Percentiles rank a stretch among this genome's conserved stretches.
Evolutionary conservation across 2,113 vertebrate species (phyloP).

Genomic region (Motacilla tschutschensis): DNA sequence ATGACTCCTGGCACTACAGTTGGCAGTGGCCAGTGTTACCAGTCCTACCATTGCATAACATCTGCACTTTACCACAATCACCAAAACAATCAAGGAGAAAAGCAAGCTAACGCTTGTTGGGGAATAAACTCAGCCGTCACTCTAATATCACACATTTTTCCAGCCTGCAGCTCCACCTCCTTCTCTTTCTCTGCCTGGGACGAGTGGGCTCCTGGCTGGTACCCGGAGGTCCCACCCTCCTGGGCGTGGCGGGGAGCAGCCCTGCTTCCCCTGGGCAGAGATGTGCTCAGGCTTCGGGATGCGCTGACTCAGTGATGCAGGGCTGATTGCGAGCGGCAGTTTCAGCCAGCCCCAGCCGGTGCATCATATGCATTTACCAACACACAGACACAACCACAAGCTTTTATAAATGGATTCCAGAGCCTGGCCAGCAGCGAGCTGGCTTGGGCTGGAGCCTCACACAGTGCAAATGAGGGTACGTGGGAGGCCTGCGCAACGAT

Average conservation of each 20-base stretch:
- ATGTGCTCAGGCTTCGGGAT: slow-evolving; percentile 59
- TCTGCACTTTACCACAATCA: slow-evolving; percentile 43
- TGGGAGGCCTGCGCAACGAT: neutral
- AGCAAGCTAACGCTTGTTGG: slow-evolving; percentile 38
- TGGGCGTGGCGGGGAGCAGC: slow-evolving; percentile 53
- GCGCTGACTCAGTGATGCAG: slow-evolving; percentile 61
- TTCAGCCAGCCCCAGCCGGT: slow-evolving; percentile 41
- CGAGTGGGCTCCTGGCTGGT: neutral
- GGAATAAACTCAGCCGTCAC: slow-evolving; percentile 15
- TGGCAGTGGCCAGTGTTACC: slow-evolving; percentile 55
- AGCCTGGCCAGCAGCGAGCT: neutral
- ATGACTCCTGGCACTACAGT: slow-evolving; percentile 37
- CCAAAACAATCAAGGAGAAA: slow-evolving; percentile 28
- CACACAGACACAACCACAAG: slow-evolving; percentile 61
- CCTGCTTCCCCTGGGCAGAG: slow-evolving; percentile 59
- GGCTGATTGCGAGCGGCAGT: slow-evolving; percentile 61
- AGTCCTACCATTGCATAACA: slow-evolving; percentile 55
- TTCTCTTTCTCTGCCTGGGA: neutral
- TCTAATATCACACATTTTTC: slow-evolving; percentile 6
- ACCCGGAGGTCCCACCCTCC: slow-evolving; percentile 55
- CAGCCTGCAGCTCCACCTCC: slow-evolving; percentile 5
- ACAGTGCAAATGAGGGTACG: slow-evolving; percentile 20
- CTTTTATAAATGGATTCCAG: slow-evolving; percentile 61
- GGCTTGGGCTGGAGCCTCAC: neutral
- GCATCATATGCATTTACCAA: slow-evolving; percentile 15